Conservation (phyloP, 2,888 invertebrate species). For the Sacculina carcini region DNA sequence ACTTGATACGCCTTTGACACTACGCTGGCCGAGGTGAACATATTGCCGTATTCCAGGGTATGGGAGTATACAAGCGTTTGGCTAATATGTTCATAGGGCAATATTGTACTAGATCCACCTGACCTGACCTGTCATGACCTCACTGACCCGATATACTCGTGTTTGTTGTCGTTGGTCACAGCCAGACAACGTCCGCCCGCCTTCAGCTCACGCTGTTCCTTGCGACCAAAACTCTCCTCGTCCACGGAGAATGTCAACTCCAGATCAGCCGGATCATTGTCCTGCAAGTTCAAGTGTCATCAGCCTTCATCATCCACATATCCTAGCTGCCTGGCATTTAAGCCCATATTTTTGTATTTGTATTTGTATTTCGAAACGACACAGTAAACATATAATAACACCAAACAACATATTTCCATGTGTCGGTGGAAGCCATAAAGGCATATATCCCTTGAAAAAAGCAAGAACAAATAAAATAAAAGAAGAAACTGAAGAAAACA, state of each 20-base stretch:
- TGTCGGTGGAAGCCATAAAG: too few relatives aligned
- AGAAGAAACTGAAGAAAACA: neutral
- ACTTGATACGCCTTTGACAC: too few relatives aligned
- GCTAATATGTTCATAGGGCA: too few relatives aligned
- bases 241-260: conserved; percentile 87
- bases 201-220: conserved; percentile 69
- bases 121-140: too few relatives aligned
- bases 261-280: conserved; percentile 83
- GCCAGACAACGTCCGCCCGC: conserved; percentile 67
- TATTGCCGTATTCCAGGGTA: too few relatives aligned
- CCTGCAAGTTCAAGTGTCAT: conserved; percentile 23
- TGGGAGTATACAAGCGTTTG: too few relatives aligned
- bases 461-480: neutral
- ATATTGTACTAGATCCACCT: too few relatives aligned
- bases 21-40: too few relatives aligned
- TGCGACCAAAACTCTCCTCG: conserved; percentile 88
- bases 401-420: too few relatives aligned
- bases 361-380: neutral
- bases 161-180: conserved; percentile 78
- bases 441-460: too few relatives aligned
- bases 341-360: neutral
- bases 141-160: conserved; percentile 76
- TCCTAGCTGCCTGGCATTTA: too few relatives aligned
- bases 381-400: neutral
- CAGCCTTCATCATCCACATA: too few relatives aligned